These are phyloP conservation scores for Saccostrea cuccullata DNA, from an alignment of 1,140 invertebrate genomes.

Conservation along the genomic window DNA sequence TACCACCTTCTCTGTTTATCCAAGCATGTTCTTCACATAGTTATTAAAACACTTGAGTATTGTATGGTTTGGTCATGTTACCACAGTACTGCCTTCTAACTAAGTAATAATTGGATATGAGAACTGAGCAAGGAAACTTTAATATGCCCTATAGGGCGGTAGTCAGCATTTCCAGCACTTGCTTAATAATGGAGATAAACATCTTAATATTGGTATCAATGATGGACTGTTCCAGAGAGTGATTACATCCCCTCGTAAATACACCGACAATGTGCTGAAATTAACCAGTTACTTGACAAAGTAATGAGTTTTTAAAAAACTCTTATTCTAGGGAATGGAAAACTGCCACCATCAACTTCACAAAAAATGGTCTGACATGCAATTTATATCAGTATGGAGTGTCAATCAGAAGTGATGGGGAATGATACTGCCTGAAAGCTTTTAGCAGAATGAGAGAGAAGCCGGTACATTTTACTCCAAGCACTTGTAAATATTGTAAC, in stretches of 20 bases:
- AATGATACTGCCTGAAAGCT: slow-evolving; percentile 24
- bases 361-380: slow-evolving; percentile 26
- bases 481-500: slow-evolving; percentile 24
- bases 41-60: background rate
- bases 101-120: background rate
- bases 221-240: background rate
- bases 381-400: slow-evolving; percentile 28
- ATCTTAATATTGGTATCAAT: slow-evolving; percentile 21
- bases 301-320: slow-evolving; percentile 33
- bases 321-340: slow-evolving; percentile 16
- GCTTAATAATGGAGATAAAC: slow-evolving; percentile 17
- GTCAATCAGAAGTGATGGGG: slow-evolving; percentile 17
- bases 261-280: slow-evolving; percentile 16
- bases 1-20: background rate
- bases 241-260: slow-evolving; percentile 18
- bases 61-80: background rate
- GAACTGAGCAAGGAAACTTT: background rate
- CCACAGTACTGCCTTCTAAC: background rate
- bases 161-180: background rate
- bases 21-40: too few species aligned
- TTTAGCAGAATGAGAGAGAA: slow-evolving; percentile 37
- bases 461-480: slow-evolving; percentile 24
- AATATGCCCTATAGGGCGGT: background rate
- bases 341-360: slow-evolving; percentile 32
- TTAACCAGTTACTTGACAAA: slow-evolving; percentile 14